Evolutionary conservation across 2,797 vertebrate species (phyloP).

Genomic region (Helostoma temminkii): DNA sequence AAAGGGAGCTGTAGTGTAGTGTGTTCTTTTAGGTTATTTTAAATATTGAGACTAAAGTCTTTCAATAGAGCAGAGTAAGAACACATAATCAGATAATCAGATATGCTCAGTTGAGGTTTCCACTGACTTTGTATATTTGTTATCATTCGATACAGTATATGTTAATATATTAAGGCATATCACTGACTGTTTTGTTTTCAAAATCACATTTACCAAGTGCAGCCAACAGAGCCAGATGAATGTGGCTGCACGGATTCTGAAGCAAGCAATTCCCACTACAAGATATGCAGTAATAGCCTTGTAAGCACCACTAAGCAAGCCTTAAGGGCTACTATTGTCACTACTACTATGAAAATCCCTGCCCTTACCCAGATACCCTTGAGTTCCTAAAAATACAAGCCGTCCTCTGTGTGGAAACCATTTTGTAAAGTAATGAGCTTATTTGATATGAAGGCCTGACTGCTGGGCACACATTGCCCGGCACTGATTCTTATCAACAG

Average conservation of each 20-base stretch:
- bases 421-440: conserved; percentile 32
- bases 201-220: conserved; percentile 15
- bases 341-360: conserved; percentile 34
- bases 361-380: conserved; percentile 22
- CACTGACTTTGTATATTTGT: not conserved
- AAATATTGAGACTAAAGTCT: too few relatives aligned
- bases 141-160: not conserved
- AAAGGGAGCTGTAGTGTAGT: too few relatives aligned
- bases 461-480: not conserved
- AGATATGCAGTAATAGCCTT: conserved; percentile 39
- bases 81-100: too few relatives aligned
- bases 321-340: conserved; percentile 34
- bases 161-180: conserved; percentile 1
- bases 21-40: too few relatives aligned
- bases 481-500: conserved; percentile 30
- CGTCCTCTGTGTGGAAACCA: conserved; percentile 4
- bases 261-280: conserved; percentile 28
- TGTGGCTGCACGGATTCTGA: conserved; percentile 22
- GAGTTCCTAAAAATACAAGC: conserved; percentile 14
- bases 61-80: not conserved
- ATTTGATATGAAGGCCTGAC: conserved; percentile 20
- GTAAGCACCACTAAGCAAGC: conserved; percentile 35
- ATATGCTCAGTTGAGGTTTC: not conserved
- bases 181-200: conserved; percentile 10
- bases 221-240: conserved; percentile 16